Conservation (phyloP, 2,888 invertebrate genomes). For the Griposia aprilina region DNA sequence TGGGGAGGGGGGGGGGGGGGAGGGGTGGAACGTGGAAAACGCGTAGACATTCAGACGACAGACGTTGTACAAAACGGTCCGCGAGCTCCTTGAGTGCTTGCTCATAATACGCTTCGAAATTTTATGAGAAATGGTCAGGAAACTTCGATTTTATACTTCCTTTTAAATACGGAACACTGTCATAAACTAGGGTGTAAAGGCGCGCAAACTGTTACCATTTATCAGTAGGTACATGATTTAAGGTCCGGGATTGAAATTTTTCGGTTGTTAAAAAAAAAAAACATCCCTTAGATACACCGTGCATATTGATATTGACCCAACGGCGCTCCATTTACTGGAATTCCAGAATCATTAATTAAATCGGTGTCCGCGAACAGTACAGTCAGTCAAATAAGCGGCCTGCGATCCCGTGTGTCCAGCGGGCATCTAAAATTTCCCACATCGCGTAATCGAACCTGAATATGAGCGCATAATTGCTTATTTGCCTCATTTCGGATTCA, state of each 20-base stretch:
- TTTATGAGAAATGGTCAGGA: conserved; percentile 14
- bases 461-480: conserved; percentile 87
- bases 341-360: conserved; percentile 61
- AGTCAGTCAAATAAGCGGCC: conserved; percentile 57
- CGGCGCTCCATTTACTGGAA: conserved; percentile 46
- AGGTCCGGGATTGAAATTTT: background rate
- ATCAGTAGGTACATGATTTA: too few species aligned
- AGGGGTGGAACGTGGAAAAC: conserved; percentile 14
- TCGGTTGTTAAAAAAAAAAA: too few species aligned
- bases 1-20: too few species aligned
- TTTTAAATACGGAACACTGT: conserved; percentile 21
- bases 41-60: conserved; percentile 54
- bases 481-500: conserved; percentile 88
- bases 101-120: conserved; percentile 33
- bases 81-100: conserved; percentile 36
- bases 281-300: background rate
- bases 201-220: background rate
- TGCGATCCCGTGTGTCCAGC: conserved; percentile 68
- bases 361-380: conserved; percentile 52
- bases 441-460: conserved; percentile 85
- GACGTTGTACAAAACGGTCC: conserved; percentile 51
- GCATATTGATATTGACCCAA: conserved; percentile 36
- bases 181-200: background rate
- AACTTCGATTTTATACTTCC: conserved; percentile 19
- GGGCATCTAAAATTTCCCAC: conserved; percentile 82